Conservation (phyloP, 2,113 vertebrate species). For the Ovis aries region ARS-UI_Ramb_v3.0 NC_056059.1:101657001-101657500, state of each 20-base stretch:
- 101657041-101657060: neutral
- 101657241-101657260: neutral
- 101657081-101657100: neutral
- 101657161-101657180: neutral
- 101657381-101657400: neutral
- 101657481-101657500: neutral
- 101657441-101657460: neutral
- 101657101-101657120: neutral
- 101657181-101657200: neutral
- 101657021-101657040: constrained; percentile 16
- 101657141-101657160: neutral
- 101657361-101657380: neutral
- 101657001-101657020: neutral
- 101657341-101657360: neutral
- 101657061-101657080: neutral
- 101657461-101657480: neutral
- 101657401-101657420: neutral
- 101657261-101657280: neutral
- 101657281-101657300: neutral
- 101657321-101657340: neutral
- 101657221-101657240: neutral
- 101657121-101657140: neutral
- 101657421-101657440: neutral
- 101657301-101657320: neutral
- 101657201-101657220: neutral